Base-by-base conservation (phyloP, 1,140 invertebrate species). In the Fopius arisanus region DNA sequence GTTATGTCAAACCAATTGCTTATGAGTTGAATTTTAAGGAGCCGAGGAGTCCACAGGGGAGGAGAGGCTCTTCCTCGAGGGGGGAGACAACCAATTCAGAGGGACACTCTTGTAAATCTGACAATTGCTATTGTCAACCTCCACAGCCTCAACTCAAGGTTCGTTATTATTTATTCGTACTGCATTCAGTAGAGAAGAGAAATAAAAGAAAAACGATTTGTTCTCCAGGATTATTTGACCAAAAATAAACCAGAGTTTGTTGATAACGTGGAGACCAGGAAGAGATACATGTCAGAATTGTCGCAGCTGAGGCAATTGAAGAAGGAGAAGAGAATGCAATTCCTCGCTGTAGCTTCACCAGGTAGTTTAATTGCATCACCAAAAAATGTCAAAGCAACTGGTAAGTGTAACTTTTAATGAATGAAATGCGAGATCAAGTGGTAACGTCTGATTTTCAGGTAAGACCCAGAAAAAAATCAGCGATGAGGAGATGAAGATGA, bases 401-500 rank as follows among this genome's bases (percentile, higher is more conserved):
- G 72, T 71, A 48, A 72, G 62, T 16, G 7, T 75, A 37, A 51
- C 10, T 72, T 37, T 54, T 65, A 54, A 72, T 75, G n/a, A n/a
- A n/a, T n/a, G n/a, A n/a, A n/a, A n/a, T n/a, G n/a, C n/a, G n/a
- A n/a, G n/a, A n/a, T n/a, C n/a, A n/a, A n/a, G n/a, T n/a, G n/a
- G n/a, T n/a, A n/a, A n/a, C n/a, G n/a, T n/a, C n/a, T n/a, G 19
- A 48, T 65, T 66, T 81, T 9, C 31, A 87, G 86, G 75, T 70
- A 78, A 73, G 54, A 48, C 81, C n/a, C 84, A 85, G 72, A 86
- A 77, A 73, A 86, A 88, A 68, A 83, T 90, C 33, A 82, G 79
- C n/a, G 84, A 89, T 26, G 82, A 85, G 74, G 83, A 88, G 70
- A 85, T 90, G 79, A 84, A 85, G 63, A 77, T 83, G 62, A 82